Evolutionary conservation across 2,888 invertebrate genomes (phyloP), one percentile per base, ranked within the genome.

Genomic region (Xylota segnis): DNA sequence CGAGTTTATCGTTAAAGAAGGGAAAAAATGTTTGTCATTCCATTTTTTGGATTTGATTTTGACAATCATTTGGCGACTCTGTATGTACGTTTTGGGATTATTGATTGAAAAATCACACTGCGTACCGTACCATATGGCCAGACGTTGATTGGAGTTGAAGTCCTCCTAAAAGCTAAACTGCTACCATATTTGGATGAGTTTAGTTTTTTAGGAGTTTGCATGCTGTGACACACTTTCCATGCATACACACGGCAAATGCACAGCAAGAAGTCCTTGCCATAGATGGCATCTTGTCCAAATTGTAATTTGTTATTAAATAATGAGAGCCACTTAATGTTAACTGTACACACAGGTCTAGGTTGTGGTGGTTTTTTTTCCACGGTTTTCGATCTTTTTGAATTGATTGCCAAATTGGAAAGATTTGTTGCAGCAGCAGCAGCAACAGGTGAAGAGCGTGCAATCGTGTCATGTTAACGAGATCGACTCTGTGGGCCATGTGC

Each of bases 141-240:
- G 52, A 9, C 34, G 40, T 34, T 58, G 61, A 58, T 82, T 76
- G 45, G n/a, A 23, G 34, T 5, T n/a, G 47, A 47, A 50, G 43
- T 27, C 29, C 56, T 43, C 63, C 34, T 40, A 59, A 72, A 66
- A 68, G 43, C 56, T 56, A 63, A 83, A 74, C 83, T 52, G n/a
- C 63, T 23, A n/a, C 83, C 83, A 68, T 83, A 63, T 83, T 74
- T 66, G 78, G 83, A 56, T 47, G 16, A 83, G 77, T 59, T 58
- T 83, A 52, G 61, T 79, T 27, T 27, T 70, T 61, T 52, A 4
- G 52, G 14, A 45, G 78, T 74, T 79, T 63, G 70, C 71, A 61
- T 81, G 66, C 50, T 72, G 75, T 87, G 87, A 88, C 88, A 88
- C 71, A 88, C 83, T 88, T 88, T 86, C 58, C 76, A 83, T 84